These are phyloP conservation scores for Cataglyphis albicans DNA, from an alignment of 2,888 invertebrate species.

Conservation along the genomic window DNA sequence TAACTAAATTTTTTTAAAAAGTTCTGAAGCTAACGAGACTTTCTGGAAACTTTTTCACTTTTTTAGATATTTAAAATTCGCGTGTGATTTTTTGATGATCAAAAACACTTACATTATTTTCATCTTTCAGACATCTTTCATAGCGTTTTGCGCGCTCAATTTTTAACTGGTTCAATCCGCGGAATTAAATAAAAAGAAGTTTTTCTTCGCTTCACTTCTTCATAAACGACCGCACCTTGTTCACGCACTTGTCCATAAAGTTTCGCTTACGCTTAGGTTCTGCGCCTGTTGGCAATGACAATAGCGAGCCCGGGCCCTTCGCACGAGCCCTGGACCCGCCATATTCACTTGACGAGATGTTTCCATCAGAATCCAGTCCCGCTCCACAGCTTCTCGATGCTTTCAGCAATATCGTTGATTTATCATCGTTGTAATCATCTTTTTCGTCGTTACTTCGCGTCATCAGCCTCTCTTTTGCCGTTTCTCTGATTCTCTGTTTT, in stretches of 20 bases:
- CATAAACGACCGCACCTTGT: constrained; percentile 83
- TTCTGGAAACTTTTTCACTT: not conserved
- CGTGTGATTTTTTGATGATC: not conserved
- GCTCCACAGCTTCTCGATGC: constrained; percentile 82
- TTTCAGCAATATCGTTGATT: constrained; percentile 75
- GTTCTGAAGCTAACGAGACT: not conserved
- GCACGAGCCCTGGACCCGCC: constrained; percentile 65
- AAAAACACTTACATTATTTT: not conserved
- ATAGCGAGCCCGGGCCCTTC: constrained; percentile 86
- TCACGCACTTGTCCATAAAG: constrained; percentile 90
- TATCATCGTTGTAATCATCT: constrained; percentile 65
- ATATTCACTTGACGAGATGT: constrained; percentile 77
- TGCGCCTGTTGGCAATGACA: constrained; percentile 88
- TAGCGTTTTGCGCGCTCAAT: not conserved
- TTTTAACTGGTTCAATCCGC: not conserved
- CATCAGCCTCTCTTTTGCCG: constrained; percentile 25
- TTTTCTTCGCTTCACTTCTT: constrained; percentile 74
- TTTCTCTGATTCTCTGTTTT: not conserved
- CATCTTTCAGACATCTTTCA: not conserved
- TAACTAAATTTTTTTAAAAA: constrained; percentile 4
- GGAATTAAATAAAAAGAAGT: constrained; percentile 43
- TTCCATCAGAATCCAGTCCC: constrained; percentile 80
- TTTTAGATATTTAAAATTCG: not conserved
- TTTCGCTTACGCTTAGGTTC: constrained; percentile 91
- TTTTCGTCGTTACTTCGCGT: constrained; percentile 66